phyloP scores from a whole-genome alignment of 2,797 vertebrate genomes.

The Oreochromis grahami region DNA sequence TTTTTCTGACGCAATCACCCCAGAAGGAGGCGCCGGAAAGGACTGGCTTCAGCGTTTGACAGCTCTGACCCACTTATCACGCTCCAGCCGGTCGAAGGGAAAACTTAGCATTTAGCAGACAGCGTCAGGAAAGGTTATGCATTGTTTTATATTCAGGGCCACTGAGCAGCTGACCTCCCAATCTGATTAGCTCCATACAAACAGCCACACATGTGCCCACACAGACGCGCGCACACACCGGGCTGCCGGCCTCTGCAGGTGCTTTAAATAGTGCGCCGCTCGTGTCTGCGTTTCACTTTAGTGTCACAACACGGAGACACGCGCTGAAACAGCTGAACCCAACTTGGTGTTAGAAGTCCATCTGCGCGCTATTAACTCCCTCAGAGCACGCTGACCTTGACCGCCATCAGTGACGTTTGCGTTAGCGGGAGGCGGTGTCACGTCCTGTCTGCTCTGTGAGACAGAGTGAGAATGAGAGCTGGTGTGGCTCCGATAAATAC shows the following conservation, averaged over 20 bases:
- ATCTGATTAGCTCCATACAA: constrained; percentile 41
- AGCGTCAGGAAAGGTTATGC: constrained; percentile 2
- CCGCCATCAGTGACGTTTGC: background rate
- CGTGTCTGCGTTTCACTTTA: background rate
- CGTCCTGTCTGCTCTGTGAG: background rate
- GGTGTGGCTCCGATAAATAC: constrained; percentile 53
- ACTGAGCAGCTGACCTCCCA: constrained; percentile 50
- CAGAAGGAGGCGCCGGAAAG: background rate
- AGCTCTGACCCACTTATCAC: constrained; percentile 39
- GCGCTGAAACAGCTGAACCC: background rate
- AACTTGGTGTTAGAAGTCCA: constrained; percentile 37
- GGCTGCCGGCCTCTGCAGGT: constrained; percentile 7
- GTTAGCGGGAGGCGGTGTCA: constrained; percentile 37
- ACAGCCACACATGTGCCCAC: background rate
- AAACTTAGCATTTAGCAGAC: constrained; percentile 38
- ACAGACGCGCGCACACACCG: background rate
- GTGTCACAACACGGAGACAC: background rate
- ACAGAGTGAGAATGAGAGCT: constrained; percentile 23
- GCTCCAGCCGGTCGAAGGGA: background rate
- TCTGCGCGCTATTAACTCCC: constrained; percentile 48
- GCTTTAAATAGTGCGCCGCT: constrained; percentile 12
- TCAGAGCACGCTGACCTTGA: constrained; percentile 23
- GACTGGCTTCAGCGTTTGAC: constrained; percentile 5
- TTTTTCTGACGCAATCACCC: background rate
- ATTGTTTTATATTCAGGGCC: constrained; percentile 32